Base-by-base conservation (phyloP, 2,113 vertebrate species). In the Panthera leo region DNA sequence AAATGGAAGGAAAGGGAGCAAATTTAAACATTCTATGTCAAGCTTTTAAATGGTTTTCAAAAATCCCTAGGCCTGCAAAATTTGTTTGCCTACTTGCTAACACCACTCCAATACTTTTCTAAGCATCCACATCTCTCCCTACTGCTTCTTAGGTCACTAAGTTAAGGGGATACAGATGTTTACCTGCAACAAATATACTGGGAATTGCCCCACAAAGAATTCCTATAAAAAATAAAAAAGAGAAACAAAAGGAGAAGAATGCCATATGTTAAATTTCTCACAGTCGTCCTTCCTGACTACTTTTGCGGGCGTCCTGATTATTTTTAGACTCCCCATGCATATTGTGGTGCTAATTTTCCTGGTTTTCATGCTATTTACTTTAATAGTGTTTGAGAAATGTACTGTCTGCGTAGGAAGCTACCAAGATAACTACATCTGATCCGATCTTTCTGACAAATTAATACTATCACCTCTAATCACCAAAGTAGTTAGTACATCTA, bases 81-180 rank as follows among this genome's bases (percentile, higher is more conserved):
- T 67, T 82, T 90, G 0, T 34, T 73, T 68, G 1, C 84, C 67
- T 36, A 27, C 75, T 95, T 39, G 23, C 86, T 39, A 15, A n/a
- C 36, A 78, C 48, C 86, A 61, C n/a, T 76, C 16, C 34, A 51
- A 1, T 84, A 1, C 65, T n/a, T 76, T 36, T 76, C 82, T 42
- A 45, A 93, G 45, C 31, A 58, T 19, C 45, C 51, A 2, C 71
- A 10, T n/a, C 65, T 36, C 31, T 76, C 48, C 89, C 58, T 79
- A 2, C 36, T 85, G 18, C 75, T 88, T 89, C 85, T 91, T 36
- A 48, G 53, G 70, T 96, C 85, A 87, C 36, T 29, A 42, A 75
- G 85, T 95, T 87, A 96, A 96, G 85, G 12, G 80, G n/a, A 75
- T 89, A 27, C 82, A 96, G 85, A 93, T 90, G 87, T 80, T 95